Conservation (phyloP, 2,113 vertebrate genomes). For the Riparia riparia region DNA sequence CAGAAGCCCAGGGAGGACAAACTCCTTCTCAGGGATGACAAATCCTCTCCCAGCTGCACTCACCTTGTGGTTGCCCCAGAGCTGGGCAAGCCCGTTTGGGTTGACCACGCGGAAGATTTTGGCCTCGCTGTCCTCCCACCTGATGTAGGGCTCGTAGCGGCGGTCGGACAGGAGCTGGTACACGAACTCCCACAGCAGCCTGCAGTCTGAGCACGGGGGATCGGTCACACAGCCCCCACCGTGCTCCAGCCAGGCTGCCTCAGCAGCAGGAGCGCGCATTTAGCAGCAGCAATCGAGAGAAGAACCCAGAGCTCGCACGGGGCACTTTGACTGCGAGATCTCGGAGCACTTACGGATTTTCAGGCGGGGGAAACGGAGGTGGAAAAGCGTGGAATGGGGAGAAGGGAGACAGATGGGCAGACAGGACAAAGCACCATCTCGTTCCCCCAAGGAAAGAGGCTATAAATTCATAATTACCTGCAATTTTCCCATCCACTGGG, state of each 20-base stretch:
- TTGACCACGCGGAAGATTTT: constrained; percentile 87
- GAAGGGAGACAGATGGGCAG: not conserved
- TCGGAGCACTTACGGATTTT: not conserved
- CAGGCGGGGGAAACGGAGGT: not conserved
- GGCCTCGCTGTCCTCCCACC: constrained; percentile 85
- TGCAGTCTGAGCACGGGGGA: constrained; percentile 78
- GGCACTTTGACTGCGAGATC: not conserved
- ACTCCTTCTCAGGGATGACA: not conserved
- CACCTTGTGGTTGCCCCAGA: constrained; percentile 96
- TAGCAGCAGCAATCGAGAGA: accelerated
- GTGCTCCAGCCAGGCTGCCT: not conserved
- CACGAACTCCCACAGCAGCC: constrained; percentile 89
- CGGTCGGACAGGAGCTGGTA: constrained; percentile 87
- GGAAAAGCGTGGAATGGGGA: not conserved
- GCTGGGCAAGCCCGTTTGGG: constrained; percentile 86
- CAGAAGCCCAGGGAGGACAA: not conserved
- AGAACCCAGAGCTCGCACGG: not conserved
- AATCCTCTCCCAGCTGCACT: not conserved
- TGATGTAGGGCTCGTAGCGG: constrained; percentile 85
- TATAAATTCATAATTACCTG: constrained; percentile 59
- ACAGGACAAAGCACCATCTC: not conserved
- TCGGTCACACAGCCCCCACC: not conserved
- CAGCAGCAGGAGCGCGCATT: accelerated
- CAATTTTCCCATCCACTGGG: constrained; percentile 69
- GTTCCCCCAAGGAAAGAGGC: not conserved